Percentiles rank a stretch among this genome's conserved stretches.
Evolutionary conservation across 2,888 invertebrate genomes (phyloP).

Genomic region (Heliconius sara): DNA sequence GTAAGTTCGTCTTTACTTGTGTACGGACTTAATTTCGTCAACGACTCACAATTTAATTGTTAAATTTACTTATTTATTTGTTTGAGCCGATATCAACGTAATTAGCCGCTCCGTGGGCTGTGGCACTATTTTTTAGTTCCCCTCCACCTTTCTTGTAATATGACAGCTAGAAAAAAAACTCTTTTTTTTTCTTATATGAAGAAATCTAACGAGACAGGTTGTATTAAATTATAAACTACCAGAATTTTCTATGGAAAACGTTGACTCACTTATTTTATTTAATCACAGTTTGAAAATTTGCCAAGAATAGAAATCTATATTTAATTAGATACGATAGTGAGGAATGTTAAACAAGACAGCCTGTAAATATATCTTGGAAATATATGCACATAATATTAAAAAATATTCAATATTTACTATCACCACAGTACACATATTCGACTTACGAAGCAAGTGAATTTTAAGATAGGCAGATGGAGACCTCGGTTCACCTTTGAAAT

Average conservation of each 20-base stretch:
- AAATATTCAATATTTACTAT: no score
- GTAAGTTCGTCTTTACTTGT: not conserved
- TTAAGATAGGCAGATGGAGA: no score
- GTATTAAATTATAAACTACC: not conserved
- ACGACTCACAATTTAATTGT: no score
- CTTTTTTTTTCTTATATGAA: not conserved
- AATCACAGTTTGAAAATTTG: slow-evolving; percentile 17
- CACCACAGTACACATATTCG: no score
- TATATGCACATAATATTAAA: no score
- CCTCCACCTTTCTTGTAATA: not conserved
- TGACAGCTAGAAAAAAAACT: not conserved
- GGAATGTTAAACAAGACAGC: no score
- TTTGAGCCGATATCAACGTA: no score
- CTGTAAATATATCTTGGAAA: no score
- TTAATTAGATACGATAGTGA: not conserved
- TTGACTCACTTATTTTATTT: slow-evolving; percentile 19
- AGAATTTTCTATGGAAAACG: slow-evolving; percentile 1
- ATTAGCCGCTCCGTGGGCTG: not conserved
- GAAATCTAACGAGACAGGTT: not conserved
- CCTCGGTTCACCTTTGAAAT: no score
- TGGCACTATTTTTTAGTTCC: not conserved
- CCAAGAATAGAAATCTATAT: slow-evolving; percentile 23
- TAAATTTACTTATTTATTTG: no score
- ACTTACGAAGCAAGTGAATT: no score
- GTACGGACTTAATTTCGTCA: not conserved